phyloP scores from a whole-genome alignment of 35 echinoderm and acorn worm species.

The Apostichopus parvimensis region DNA sequence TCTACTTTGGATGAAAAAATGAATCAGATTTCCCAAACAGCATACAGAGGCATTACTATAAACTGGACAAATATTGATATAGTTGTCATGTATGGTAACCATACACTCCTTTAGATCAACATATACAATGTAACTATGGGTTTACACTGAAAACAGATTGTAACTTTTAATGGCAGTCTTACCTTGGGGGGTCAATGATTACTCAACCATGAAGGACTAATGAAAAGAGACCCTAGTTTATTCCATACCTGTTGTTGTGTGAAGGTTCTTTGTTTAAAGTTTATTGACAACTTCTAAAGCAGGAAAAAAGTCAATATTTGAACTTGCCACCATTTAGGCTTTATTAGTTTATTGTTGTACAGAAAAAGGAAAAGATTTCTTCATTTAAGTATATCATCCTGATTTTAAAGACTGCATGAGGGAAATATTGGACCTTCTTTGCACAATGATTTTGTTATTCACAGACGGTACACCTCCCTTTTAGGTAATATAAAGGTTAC shows the following conservation, averaged over 20 bases:
- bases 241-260: background rate
- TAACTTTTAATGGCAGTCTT: no score
- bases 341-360: background rate
- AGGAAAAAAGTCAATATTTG: background rate
- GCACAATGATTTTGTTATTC: background rate
- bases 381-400: background rate
- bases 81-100: no score
- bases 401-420: background rate
- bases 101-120: no score
- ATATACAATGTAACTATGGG: no score
- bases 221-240: no score
- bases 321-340: background rate
- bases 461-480: background rate
- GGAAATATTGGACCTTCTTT: background rate
- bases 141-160: no score
- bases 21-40: no score
- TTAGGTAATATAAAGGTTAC: background rate
- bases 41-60: no score
- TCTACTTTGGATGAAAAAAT: no score
- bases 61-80: no score
- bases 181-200: no score
- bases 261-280: background rate
- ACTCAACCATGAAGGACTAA: no score
- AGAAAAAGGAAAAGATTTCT: background rate
- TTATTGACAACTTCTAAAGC: background rate